Evolutionary conservation across 2,113 vertebrate genomes (phyloP), one percentile per base, ranked within the genome.

Genomic region (Dascyllus trimaculatus): DNA sequence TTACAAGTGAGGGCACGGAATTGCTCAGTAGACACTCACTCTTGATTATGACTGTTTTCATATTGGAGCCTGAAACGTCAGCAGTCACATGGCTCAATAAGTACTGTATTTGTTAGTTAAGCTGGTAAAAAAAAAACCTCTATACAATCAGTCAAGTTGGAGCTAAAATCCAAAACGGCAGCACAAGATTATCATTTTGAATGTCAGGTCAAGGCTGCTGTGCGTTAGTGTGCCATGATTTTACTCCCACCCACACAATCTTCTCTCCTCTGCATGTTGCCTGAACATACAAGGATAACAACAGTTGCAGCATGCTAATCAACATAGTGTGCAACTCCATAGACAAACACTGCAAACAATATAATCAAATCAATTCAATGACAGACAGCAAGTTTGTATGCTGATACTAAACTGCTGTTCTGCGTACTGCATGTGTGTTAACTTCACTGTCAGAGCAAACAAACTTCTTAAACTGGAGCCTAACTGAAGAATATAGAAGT

Each of bases 281-380:
- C 72, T 75, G 64, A 29, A 82, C 51, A 35, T 21, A 58, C 32
- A 66, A 8, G 7, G 61, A 52, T 40, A 48, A 43, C 43, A 51
- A 54, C 71, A 67, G 76, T 66, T 80, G 45, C 70, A 78, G 54
- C 38, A 57, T 3, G 54, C 56, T 78, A 29, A 86, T 64, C 60
- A 8, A 71, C 61, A 71, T 9, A 57, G 63, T 72, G 67, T 51
- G 64, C 71, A 24, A 24, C 38, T 59, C 40, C 43, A 74, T 18
- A 79, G 66, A 78, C 78, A 83, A 77, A 76, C 75, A 46, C 61
- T 48, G 52, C 71, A 35, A 35, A 35, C 32, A 7, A 35, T 10
- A 35, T 61, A 78, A 81, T 85, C 52, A 66, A 60, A 71, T 56
- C 52, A 48, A 2, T 4, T 53, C 5, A 6, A 29, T 59, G 60